phyloP scores from a whole-genome alignment of 2,113 vertebrate species.

The Diadophis punctatus region DNA sequence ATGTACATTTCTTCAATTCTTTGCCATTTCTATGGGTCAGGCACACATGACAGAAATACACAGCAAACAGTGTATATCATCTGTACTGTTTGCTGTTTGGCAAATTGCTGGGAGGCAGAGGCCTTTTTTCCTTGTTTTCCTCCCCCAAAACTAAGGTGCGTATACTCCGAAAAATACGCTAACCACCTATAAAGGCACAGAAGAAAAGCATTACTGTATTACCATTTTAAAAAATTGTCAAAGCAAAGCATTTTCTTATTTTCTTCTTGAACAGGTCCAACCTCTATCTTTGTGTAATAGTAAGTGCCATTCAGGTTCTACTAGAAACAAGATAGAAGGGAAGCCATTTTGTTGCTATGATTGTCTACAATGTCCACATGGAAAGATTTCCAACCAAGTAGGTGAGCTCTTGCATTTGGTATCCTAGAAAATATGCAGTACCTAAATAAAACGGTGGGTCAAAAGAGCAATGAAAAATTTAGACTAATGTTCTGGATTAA shows the following conservation, averaged over 20 bases:
- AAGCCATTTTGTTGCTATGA: background rate
- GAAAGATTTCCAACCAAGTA: background rate
- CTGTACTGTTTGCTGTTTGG: too few relatives aligned
- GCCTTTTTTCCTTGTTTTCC: too few relatives aligned
- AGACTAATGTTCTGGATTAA: background rate
- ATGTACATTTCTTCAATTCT: too few relatives aligned
- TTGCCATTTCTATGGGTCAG: too few relatives aligned
- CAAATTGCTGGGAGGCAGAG: too few relatives aligned
- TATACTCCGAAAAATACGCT: too few relatives aligned
- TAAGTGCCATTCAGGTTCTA: background rate
- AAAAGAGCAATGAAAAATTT: background rate
- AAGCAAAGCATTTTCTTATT: background rate
- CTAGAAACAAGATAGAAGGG: background rate
- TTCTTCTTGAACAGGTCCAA: background rate
- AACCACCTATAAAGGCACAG: too few relatives aligned
- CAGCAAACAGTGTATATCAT: too few relatives aligned
- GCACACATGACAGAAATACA: too few relatives aligned
- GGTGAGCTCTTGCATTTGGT: background rate
- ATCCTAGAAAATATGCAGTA: background rate
- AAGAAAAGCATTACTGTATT: background rate
- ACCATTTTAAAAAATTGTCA: background rate
- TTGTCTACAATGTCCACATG: background rate
- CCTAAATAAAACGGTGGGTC: background rate
- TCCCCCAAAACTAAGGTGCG: too few relatives aligned
- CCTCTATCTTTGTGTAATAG: background rate